Base-by-base conservation (phyloP, 1,140 invertebrate species). In the Drosophila simulans region DNA sequence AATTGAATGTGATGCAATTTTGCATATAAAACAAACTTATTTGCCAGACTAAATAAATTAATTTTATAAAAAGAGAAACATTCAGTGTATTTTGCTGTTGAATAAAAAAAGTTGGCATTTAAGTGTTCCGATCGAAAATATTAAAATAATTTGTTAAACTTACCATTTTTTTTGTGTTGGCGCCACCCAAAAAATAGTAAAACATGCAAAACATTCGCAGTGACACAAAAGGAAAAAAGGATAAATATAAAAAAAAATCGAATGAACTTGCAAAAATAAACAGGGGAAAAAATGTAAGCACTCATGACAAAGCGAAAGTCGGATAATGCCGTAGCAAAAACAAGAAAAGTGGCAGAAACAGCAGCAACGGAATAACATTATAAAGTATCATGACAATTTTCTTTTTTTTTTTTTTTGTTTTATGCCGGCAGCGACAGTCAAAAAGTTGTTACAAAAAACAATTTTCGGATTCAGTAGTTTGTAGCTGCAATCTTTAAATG, bases 241-340 rank as follows among this genome's bases (percentile, higher is more conserved):
- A 34, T 17, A 10, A 20, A 37, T 46, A 35, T 2, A 22, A 37
- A 52, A 39, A 40, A 43, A 42, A 60, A 46, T 57, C 63, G 52
- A 49, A 60, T 58, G 42, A 46, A 40, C 53, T 43, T 35, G 37
- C 15, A 22, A 17, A 34, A 40, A 51, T 48, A 40, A 20, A 34
- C 27, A 46, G 49, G 49, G 54, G 60, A 77, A 74, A 74, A 46
- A 46, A 51, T 57, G 13, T 79, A 84, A 79, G 81, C 63, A 72
- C 76, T 59, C 71, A 66, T 80, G 65, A 84, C 72, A 84, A 83
- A 84, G 64, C 76, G 56, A 82, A 84, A 84, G 77, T 64, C 81
- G 76, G 81, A 83, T 83, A 84, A 83, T 80, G 56, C 71, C 54
- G 57, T 84, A 65, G 65, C 46, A 83, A 52, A 45, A 39, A 31